Evolutionary conservation across 2,888 invertebrate genomes (phyloP), one percentile per base, ranked within the genome.

Genomic region (Euzophera pinguis): DNA sequence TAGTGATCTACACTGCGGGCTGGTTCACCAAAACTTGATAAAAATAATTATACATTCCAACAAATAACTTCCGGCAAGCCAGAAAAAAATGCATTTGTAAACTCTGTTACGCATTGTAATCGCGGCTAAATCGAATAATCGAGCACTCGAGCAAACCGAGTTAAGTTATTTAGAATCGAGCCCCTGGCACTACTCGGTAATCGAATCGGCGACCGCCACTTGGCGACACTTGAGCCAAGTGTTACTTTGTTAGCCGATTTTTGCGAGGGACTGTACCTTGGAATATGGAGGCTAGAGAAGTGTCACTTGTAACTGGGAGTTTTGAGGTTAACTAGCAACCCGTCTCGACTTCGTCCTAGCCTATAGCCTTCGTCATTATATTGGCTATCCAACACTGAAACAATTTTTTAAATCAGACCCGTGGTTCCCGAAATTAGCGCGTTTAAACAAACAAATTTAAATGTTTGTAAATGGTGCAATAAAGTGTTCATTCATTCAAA

Each of bases 211-310:
- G 84, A 83, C 85, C 81, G 77, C 78, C 88, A 87, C 88, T 88
- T 84, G 81, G 73, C 65, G 75, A 71, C 83, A 82, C 84, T 84
- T 74, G 73, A 82, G 76, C 69, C 67, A 66, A 85, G 85, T 81
- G 87, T 84, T 86, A 86, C 87, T 78, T 86, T 86, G 87, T 88
- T 87, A 84, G 84, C 76, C 77, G 80, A 82, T 83, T 84, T 84
- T 84, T 80, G 82, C 73, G 73, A 64, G 71, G 68, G 67, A 52
- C 61, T 59, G 56, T 39, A 39, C 9, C 16, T 39, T 16, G 9
- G 9, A 16, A 16, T 39, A 16, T 8, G 9, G 16, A 16, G 9
- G 14, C 9, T 16, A 16, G 7, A 39, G 39, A 16, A 39, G 38
- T 7, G 13, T 38, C 13, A 38, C 4, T 9, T 9, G 10, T 6